phyloP scores from a whole-genome alignment of 2,797 vertebrate species.

The Peromyscus nudipes region DNA sequence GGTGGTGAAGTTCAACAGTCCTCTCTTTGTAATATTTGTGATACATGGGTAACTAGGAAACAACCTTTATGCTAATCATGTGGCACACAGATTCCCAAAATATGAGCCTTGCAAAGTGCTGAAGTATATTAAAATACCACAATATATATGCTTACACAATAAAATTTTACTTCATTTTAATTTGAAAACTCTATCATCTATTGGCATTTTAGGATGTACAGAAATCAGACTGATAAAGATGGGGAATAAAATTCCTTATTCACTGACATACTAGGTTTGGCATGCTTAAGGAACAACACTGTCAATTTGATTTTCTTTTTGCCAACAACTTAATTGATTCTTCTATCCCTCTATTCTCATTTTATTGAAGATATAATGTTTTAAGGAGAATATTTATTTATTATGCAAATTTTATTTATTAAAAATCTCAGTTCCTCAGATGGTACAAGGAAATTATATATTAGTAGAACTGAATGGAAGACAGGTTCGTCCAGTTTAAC shows the following conservation, averaged over 20 bases:
- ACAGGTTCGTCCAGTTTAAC: slow-evolving; percentile 27
- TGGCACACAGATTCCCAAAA: slow-evolving; percentile 4
- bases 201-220: not conserved
- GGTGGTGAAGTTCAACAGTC: not conserved
- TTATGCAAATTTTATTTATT: slow-evolving; percentile 20
- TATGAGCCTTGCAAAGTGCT: not conserved
- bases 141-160: slow-evolving; percentile 2
- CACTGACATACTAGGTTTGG: not conserved
- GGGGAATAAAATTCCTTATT: not conserved
- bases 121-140: slow-evolving; percentile 27
- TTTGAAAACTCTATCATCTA: not conserved
- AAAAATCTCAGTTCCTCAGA: slow-evolving; percentile 40
- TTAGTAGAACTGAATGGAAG: slow-evolving; percentile 46
- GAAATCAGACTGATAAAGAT: slow-evolving; percentile 37
- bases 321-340: slow-evolving; percentile 25
- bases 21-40: slow-evolving; percentile 21
- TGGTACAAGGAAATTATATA: slow-evolving; percentile 31
- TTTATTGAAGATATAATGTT: slow-evolving; percentile 29
- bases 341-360: not conserved
- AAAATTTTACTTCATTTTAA: not conserved
- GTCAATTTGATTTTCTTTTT: slow-evolving; percentile 24
- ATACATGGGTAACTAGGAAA: not conserved
- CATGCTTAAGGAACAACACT: not conserved
- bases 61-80: not conserved
- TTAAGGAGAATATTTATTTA: slow-evolving; percentile 13